Evolutionary conservation across 2,797 vertebrate genomes (phyloP), one percentile per base, ranked within the genome.

Genomic region (Garrulus glandarius): DNA sequence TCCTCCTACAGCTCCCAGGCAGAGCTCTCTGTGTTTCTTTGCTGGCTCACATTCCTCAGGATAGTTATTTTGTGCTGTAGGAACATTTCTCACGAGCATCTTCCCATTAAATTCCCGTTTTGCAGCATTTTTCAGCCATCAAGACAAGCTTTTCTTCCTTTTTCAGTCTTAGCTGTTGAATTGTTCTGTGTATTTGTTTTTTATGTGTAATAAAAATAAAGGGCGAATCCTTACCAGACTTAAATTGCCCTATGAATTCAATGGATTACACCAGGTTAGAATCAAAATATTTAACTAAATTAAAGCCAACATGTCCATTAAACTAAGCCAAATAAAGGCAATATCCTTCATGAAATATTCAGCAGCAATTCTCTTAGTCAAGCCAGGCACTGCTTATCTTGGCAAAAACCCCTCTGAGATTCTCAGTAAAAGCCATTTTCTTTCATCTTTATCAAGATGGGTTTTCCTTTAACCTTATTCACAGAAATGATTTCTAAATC

Each of bases 401-500:
- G 91, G 92, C 76, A 92, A 84, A 92, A 70, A 5, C 2, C 39
- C 8, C 39, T 72, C 71, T 5, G 43, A 89, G 84, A 55, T 95
- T 95, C 94, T 72, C 80, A 70, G 92, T 87, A 95, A 82, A 80
- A 91, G 75, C 56, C 60, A 41, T 80, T 94, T 93, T 71, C 79
- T 93, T 89, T 96, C 82, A 83, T 92, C 91, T 78, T 94, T 94
- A 89, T 91, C 89, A 59, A 80, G 65, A 37, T 72, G 65, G 75
- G 91, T 88, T 96, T 92, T 83, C 60, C 32, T 92, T 95, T 92
- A 88, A 91, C 92, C 65, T 83, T 65, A 44, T 95, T 96, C 92
- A 88, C 53, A 87, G 87, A 89, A 96, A 89, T 20, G 21, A 85
- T 96, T 94, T 95, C 87, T 94, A 84, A 93, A 91, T 80, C 84